Evolutionary conservation across 2,113 vertebrate species (phyloP), one percentile per base, ranked within the genome.

Genomic region (Nannospalax galili): DNA sequence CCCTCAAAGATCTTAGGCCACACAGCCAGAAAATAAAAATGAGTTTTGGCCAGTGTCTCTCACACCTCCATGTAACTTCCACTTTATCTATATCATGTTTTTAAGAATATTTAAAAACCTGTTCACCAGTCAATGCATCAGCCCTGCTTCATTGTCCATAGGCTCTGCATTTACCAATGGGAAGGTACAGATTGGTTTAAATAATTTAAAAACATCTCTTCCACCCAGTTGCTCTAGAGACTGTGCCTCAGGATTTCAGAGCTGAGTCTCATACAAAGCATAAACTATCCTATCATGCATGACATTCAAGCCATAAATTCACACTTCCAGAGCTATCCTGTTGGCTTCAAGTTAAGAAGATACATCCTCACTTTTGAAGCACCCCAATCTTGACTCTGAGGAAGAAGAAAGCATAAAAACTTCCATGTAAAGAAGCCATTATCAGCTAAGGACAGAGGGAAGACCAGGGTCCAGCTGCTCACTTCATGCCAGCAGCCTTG

Each of bases 21-120:
- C 67, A 81, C 19, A 82, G 74, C 40, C 45, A 82, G 81, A 88
- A 82, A 48, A 40, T 64, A 42, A 73, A 92, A 92, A 19, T 32
- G 30, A 42, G 74, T 84, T 84, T 19, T 84, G 58, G 32, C 17
- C 8, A n/a, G 8, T 42, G 42, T 82, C 8, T 42, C 56, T 74
- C 40, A 77, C 22, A 73, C 9, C 16, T 81, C 74, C n/a, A 11
- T 64, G 52, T 48, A 93, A 81, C 88, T 88, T 42, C 78, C 45
- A 77, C 2, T 16, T 37, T 65, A 15, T 14, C 86, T 37, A 65
- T 7, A 19, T 81, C 28, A 40, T 80, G 79, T 79, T 88, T 52
- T 24, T 56, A 84, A 77, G 91, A n/a, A 62, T 45, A 62, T 91
- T 86, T 94, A 26, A 91, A 84, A 94, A 91, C 75, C 16, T n/a